Percentiles rank a stretch among this genome's conserved stretches.
phyloP scores from a whole-genome alignment of 2,113 vertebrate species.

The Lonchura striata region DNA sequence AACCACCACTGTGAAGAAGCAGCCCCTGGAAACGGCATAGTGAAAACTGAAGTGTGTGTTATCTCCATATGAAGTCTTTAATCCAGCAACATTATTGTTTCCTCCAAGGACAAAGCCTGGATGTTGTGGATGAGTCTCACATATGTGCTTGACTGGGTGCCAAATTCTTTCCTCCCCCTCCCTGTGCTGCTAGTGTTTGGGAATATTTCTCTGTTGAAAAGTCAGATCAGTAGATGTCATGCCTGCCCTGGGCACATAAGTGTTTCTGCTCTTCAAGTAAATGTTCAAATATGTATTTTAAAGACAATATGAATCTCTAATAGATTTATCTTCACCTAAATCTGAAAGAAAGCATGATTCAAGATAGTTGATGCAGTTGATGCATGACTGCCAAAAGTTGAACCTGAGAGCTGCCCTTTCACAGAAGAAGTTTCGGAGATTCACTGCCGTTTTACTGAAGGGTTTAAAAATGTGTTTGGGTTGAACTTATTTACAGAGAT shows the following conservation, averaged over 20 bases:
- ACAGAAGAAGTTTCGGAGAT: background rate
- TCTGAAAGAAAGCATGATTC: background rate
- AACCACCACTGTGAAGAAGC: background rate
- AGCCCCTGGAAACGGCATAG: constrained; percentile 16
- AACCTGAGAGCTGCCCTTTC: background rate
- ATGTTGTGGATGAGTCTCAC: background rate
- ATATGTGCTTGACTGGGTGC: background rate
- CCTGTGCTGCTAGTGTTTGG: background rate
- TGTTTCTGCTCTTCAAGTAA: background rate
- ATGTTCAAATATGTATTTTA: background rate
- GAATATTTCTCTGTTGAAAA: background rate
- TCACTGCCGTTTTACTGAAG: background rate
- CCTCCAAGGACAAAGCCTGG: constrained; percentile 10
- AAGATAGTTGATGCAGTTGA: background rate
- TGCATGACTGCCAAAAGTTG: background rate
- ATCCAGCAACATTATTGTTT: background rate
- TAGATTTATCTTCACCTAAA: background rate
- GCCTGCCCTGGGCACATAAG: background rate
- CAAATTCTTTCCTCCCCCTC: background rate
- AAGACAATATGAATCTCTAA: background rate
- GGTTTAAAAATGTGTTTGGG: background rate
- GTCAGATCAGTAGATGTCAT: background rate
- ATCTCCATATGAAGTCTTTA: background rate
- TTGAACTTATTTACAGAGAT: background rate
- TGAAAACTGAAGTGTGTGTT: background rate